Percentiles rank a stretch among this genome's conserved stretches.
These are phyloP conservation scores for Myotis daubentonii DNA, from an alignment of 2,797 vertebrate species.

Conservation along the genomic window DNA sequence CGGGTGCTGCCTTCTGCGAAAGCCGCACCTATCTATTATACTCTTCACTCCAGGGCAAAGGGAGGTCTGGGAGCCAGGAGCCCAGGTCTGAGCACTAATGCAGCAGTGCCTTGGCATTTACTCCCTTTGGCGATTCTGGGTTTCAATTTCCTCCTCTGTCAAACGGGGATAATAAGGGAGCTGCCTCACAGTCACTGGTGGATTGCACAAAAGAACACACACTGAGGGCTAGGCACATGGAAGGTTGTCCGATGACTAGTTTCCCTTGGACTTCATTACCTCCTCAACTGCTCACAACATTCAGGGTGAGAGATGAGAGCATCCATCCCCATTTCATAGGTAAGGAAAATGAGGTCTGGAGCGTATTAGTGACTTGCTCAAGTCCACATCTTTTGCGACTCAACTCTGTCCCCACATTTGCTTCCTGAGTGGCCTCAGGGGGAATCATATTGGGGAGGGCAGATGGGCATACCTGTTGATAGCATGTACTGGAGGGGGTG, in stretches of 20 bases:
- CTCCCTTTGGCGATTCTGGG: background rate
- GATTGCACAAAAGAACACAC: background rate
- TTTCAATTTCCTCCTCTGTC: background rate
- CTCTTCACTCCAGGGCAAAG: background rate
- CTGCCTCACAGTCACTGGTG: background rate
- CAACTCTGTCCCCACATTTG: background rate
- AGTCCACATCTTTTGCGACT: background rate
- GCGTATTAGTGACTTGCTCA: background rate
- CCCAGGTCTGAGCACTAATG: background rate
- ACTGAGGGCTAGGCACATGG: background rate
- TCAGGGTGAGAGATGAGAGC: background rate
- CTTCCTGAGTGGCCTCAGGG: background rate
- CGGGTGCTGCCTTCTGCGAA: background rate
- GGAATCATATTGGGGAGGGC: background rate
- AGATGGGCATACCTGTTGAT: slow-evolving; percentile 92
- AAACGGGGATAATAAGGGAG: background rate
- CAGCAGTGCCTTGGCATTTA: background rate
- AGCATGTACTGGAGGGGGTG: slow-evolving; percentile 94
- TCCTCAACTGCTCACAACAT: background rate
- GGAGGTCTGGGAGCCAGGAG: background rate
- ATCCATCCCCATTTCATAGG: background rate
- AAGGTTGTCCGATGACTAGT: background rate
- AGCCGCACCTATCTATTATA: background rate
- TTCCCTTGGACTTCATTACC: background rate
- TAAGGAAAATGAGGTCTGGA: background rate